These are phyloP conservation scores for Pseudomugil tenellus DNA, from an alignment of 2,797 vertebrate genomes.

Conservation along the genomic window DNA sequence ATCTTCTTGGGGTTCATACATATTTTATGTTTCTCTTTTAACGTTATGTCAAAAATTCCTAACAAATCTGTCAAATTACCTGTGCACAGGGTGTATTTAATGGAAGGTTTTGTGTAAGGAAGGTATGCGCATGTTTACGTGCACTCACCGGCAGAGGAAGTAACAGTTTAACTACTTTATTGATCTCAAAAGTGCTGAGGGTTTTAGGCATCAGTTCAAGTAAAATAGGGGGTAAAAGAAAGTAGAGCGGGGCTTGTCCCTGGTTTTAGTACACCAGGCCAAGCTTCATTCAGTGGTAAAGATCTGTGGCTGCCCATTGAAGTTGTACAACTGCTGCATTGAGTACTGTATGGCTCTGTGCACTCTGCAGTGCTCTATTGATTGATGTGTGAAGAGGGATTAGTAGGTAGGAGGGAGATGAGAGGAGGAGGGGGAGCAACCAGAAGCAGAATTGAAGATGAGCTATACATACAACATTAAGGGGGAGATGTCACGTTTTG, in stretches of 20 bases:
- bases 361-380: slow-evolving; percentile 78
- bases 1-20: slow-evolving; percentile 39
- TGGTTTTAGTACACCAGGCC: slow-evolving; percentile 59
- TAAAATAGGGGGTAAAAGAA: slow-evolving; percentile 73
- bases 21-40: slow-evolving; percentile 63
- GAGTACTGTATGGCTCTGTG: slow-evolving; percentile 72
- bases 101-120: slow-evolving; percentile 58
- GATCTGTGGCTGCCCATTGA: slow-evolving; percentile 75
- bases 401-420: slow-evolving; percentile 60
- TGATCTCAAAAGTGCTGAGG: slow-evolving; percentile 76
- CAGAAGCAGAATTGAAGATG: slow-evolving; percentile 58
- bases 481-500: slow-evolving; percentile 65
- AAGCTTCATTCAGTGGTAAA: slow-evolving; percentile 73
- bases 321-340: slow-evolving; percentile 73
- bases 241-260: slow-evolving; percentile 58
- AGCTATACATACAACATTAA: slow-evolving; percentile 57
- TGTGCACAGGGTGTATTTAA: slow-evolving; percentile 68
- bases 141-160: slow-evolving; percentile 64
- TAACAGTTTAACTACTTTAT: slow-evolving; percentile 83
- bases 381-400: slow-evolving; percentile 81
- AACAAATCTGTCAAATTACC: slow-evolving; percentile 77
- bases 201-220: slow-evolving; percentile 71
- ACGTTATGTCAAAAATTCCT: slow-evolving; percentile 56
- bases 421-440: slow-evolving; percentile 32
- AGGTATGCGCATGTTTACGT: slow-evolving; percentile 32